A percentile compares a stretch with the other conserved stretches of the same genome.
These are phyloP conservation scores for Ephialtes manifestator DNA, from an alignment of 2,888 invertebrate genomes.

Conservation along the genomic window DNA sequence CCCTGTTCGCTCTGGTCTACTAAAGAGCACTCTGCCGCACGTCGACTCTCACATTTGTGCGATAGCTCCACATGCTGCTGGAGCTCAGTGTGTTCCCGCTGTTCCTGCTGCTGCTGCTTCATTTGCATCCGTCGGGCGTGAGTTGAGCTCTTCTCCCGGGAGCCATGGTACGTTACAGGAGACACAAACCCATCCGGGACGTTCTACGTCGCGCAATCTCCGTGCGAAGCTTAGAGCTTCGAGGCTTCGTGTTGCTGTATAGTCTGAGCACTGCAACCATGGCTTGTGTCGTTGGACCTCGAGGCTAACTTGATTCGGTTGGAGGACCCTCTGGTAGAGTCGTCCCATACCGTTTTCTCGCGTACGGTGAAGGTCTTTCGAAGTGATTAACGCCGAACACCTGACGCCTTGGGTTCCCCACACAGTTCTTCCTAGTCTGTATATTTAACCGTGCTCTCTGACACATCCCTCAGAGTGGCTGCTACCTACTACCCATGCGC, in stretches of 20 bases:
- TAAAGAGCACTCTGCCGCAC: slow-evolving; percentile 59
- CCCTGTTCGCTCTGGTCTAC: slow-evolving; percentile 45
- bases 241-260: slow-evolving; percentile 1
- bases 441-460: slow-evolving; percentile 26
- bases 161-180: slow-evolving; percentile 12
- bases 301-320: slow-evolving; percentile 24
- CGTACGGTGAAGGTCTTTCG: slow-evolving; percentile 35
- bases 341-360: slow-evolving; percentile 14
- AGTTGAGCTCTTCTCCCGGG: slow-evolving; percentile 25
- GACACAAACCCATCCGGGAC: slow-evolving; percentile 6
- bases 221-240: slow-evolving; percentile 15
- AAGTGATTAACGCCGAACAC: slow-evolving; percentile 79
- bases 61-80: slow-evolving; percentile 38
- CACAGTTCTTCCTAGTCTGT: slow-evolving; percentile 48
- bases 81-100: slow-evolving; percentile 18
- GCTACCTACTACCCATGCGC: slow-evolving; percentile 37
- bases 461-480: slow-evolving; percentile 37
- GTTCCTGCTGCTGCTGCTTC: slow-evolving; percentile 15
- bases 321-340: not conserved
- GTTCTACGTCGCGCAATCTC: slow-evolving; percentile 7
- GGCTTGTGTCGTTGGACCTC: slow-evolving; percentile 42
- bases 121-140: slow-evolving; percentile 41
- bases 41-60: slow-evolving; percentile 38
- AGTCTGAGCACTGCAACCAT: slow-evolving; percentile 32
- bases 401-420: slow-evolving; percentile 73